A percentile compares a stretch with the other conserved stretches of the same genome.
phyloP scores from a whole-genome alignment of 2,113 vertebrate genomes.

The Melanocharis versteri region DNA sequence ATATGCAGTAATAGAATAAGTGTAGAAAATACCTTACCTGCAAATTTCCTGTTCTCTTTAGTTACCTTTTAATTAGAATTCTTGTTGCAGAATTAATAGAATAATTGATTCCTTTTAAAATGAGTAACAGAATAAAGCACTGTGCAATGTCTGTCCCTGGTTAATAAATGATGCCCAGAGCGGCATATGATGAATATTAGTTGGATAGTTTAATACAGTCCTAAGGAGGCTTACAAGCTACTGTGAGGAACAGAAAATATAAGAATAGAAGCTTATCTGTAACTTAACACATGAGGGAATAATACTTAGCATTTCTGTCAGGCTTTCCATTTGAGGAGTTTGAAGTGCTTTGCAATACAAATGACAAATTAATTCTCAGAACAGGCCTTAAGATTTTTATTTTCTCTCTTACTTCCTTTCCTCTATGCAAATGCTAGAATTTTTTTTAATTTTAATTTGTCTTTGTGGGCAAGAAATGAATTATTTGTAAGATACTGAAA shows the following conservation, averaged over 20 bases:
- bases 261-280: slow-evolving; percentile 39
- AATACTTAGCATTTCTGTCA: slow-evolving; percentile 35
- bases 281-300: slow-evolving; percentile 30
- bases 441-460: neutral
- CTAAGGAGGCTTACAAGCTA: slow-evolving; percentile 10
- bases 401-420: neutral
- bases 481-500: neutral
- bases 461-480: neutral
- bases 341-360: slow-evolving; percentile 26
- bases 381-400: neutral
- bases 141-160: neutral
- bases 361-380: slow-evolving; percentile 15
- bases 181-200: slow-evolving; percentile 15
- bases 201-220: slow-evolving; percentile 11
- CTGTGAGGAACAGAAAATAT: neutral
- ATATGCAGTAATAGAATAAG: neutral
- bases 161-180: slow-evolving; percentile 26
- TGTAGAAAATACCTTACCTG: neutral
- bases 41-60: neutral
- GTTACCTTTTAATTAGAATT: slow-evolving; percentile 35
- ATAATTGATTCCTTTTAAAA: slow-evolving; percentile 38
- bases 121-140: neutral
- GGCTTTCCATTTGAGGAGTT: neutral
- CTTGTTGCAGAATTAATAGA: slow-evolving; percentile 14
- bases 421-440: neutral